Evolutionary conservation across 2,113 vertebrate genomes (phyloP).

Genomic region (Blennius ocellaris): DNA sequence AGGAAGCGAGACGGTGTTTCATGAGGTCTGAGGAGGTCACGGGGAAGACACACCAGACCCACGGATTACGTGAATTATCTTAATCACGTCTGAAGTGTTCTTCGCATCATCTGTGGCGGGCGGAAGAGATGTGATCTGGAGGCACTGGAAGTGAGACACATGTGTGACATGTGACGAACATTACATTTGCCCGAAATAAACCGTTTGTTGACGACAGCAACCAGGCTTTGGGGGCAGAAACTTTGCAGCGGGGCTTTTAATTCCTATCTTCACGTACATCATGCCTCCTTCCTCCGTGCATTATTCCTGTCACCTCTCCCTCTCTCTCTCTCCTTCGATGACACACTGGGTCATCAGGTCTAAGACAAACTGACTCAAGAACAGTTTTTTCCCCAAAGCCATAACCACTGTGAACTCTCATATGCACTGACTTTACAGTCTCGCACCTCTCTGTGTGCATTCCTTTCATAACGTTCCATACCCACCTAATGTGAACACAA

Average conservation of each 20-base stretch:
- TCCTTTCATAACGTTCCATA: too few species aligned
- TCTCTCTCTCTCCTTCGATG: conserved; percentile 1
- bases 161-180: too few species aligned
- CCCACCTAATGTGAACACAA: too few species aligned
- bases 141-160: background rate
- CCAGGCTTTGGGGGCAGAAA: background rate
- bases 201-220: conserved; percentile 5
- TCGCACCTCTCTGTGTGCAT: too few species aligned
- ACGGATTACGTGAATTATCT: background rate
- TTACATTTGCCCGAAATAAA: background rate
- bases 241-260: conserved; percentile 33
- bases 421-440: too few species aligned
- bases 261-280: conserved; percentile 38
- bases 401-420: too few species aligned
- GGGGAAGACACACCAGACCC: background rate
- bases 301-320: conserved; percentile 49
- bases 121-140: background rate
- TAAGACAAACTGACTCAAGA: too few species aligned
- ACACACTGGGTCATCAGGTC: too few species aligned
- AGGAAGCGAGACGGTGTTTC: background rate
- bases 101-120: background rate
- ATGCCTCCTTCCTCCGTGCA: conserved; percentile 26
- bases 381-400: too few species aligned
- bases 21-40: conserved; percentile 3
- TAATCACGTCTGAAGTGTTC: background rate